A percentile compares a stretch with the other conserved stretches of the same genome.
Evolutionary conservation across 2,113 vertebrate species (phyloP).

Genomic region (Toxostoma redivivum): DNA sequence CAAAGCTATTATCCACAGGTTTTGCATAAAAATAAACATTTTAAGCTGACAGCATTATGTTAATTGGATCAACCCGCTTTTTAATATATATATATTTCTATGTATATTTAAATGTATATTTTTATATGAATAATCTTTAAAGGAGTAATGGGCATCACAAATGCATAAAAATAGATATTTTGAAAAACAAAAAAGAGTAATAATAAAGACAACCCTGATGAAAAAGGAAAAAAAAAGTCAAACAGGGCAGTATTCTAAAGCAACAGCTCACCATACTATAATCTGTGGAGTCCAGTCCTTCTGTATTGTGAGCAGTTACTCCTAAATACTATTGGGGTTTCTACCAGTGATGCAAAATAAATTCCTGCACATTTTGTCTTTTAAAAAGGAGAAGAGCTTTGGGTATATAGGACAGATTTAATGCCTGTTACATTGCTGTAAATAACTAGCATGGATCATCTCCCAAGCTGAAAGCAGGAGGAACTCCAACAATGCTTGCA

Average conservation of each 20-base stretch:
- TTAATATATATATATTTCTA: neutral
- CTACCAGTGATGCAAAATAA: neutral
- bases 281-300: slow-evolving; percentile 2
- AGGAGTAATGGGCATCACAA: slow-evolving; percentile 41
- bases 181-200: neutral
- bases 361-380: neutral
- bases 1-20: slow-evolving; percentile 1
- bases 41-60: slow-evolving; percentile 15
- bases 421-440: neutral
- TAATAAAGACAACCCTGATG: neutral
- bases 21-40: slow-evolving; percentile 56
- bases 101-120: slow-evolving; percentile 36
- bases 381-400: neutral
- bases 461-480: neutral
- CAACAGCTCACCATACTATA: neutral
- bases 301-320: neutral
- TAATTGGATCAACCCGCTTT: neutral
- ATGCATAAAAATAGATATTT: slow-evolving; percentile 65
- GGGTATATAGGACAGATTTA: neutral
- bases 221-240: neutral
- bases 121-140: slow-evolving; percentile 33
- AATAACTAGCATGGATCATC: neutral
- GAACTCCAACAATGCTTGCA: neutral
- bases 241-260: slow-evolving; percentile 8
- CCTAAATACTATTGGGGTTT: neutral